A percentile compares a stretch with the other conserved stretches of the same genome.
phyloP scores from a whole-genome alignment of 2,888 invertebrate species.

The Xestia rhomboidea region DNA sequence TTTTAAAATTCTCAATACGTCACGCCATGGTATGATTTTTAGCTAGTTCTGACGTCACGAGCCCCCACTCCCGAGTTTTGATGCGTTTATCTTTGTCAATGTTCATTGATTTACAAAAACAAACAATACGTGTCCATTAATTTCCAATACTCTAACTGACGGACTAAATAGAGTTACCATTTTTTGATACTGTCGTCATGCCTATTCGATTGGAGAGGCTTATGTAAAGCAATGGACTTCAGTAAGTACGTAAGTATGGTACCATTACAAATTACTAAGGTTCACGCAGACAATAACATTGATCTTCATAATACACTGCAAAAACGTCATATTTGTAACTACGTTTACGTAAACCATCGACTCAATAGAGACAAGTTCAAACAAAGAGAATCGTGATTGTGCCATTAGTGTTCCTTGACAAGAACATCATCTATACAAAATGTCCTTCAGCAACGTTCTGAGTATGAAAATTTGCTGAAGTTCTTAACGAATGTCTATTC shows the following conservation, averaged over 20 bases:
- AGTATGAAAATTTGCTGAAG: background rate
- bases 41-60: no score
- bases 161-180: no score
- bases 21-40: no score
- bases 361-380: background rate
- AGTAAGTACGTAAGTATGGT: background rate
- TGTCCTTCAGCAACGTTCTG: background rate
- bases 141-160: no score
- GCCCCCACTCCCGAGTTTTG: no score
- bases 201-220: background rate
- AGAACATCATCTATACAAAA: background rate
- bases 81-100: no score
- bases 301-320: background rate
- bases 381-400: slow-evolving; percentile 48
- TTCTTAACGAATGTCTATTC: background rate
- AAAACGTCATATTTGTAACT: background rate
- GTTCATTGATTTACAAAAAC: no score
- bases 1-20: no score
- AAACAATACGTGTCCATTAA: no score
- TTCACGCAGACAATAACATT: slow-evolving; percentile 3
- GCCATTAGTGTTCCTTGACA: slow-evolving; percentile 23
- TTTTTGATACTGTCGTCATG: no score
- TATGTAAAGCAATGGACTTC: background rate
- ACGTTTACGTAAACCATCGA: slow-evolving; percentile 5
- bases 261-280: background rate